phyloP scores from a whole-genome alignment of 2,888 invertebrate genomes.

The Meliscaeva auricollis region DNA sequence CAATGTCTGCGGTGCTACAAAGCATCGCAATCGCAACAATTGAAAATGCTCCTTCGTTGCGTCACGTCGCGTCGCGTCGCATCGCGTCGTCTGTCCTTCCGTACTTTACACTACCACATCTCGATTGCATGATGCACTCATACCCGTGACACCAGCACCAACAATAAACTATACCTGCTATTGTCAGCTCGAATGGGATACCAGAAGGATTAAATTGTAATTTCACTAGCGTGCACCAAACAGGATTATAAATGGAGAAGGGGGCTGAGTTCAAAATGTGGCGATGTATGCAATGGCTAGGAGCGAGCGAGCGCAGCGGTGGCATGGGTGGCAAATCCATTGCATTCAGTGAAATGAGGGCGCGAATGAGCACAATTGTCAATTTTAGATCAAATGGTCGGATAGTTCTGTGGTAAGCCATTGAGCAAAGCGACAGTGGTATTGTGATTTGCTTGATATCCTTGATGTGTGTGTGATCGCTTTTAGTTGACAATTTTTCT shows the following conservation, averaged over 20 bases:
- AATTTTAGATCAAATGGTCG: constrained; percentile 74
- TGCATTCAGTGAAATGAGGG: constrained; percentile 9
- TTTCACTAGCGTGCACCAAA: constrained; percentile 36
- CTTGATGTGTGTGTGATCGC: constrained; percentile 31
- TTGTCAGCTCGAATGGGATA: constrained; percentile 29
- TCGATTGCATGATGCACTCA: neutral
- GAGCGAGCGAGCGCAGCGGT: neutral
- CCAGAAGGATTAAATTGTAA: constrained; percentile 54
- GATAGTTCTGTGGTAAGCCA: constrained; percentile 73
- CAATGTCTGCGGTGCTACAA: constrained; percentile 69
- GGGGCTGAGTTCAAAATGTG: constrained; percentile 7
- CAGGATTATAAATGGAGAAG: constrained; percentile 21
- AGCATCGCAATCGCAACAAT: constrained; percentile 70
- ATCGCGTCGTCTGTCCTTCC: constrained; percentile 33
- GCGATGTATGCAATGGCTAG: neutral
- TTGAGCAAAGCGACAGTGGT: constrained; percentile 65
- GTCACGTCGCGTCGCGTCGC: too few relatives aligned
- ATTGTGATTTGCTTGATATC: constrained; percentile 57
- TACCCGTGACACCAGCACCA: neutral
- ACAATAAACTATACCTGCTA: neutral
- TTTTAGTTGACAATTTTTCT: constrained; percentile 69
- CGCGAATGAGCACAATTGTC: constrained; percentile 69
- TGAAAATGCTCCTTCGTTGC: constrained; percentile 55
- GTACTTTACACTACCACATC: constrained; percentile 41
- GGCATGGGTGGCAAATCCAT: neutral